Base-by-base conservation (phyloP, 2,113 vertebrate genomes). In the Carassius auratus region DNA sequence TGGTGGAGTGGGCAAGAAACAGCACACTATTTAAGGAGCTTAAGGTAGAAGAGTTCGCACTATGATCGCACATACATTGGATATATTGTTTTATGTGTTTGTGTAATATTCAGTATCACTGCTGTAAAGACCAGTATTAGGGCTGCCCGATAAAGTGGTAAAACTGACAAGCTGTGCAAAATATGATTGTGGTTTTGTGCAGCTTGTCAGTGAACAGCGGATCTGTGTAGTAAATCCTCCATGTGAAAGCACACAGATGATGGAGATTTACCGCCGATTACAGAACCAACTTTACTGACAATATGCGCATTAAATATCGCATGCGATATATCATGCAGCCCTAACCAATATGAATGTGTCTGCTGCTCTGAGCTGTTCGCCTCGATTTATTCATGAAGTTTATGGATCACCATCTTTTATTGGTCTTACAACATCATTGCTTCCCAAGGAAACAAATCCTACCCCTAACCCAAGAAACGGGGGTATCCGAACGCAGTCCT, bases 1-100 rank as follows among this genome's bases (percentile, higher is more conserved):
- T 96, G 17, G 95, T 96, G 88, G 94, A 96, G 89, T 96, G 95
- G 95, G 93, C 95, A 59, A 92, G 95, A 83, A 95, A 94, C 90
- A 92, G 94, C 8, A 7, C 85, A 17, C 90, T 95, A 77, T 96
- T 96, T 89, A 96, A 95, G 84, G 95, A 95, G 57, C 92, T 96
- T 30, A 95, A 94, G 95, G 95, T 96, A 86, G 84, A 38, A 0
- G 3, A 33, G 9, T 59, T 17, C 48, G 17, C 5, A 8, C 2
- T 1, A 48, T 71, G 42, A 30, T 21, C 23, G n/a, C 21, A 26
- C 8, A 15, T 21, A 1, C 8, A 36, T 5, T 17, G 2, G 0
- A 71, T 71, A 5, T 14, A 36, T 33, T 69, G 19, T 8, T 0
- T 59, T n/a, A 8, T 17, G 17, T 59, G 57, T n/a, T 59, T n/a